Conservation (phyloP, 2,113 vertebrate species). For the Apodemus sylvaticus region DNA sequence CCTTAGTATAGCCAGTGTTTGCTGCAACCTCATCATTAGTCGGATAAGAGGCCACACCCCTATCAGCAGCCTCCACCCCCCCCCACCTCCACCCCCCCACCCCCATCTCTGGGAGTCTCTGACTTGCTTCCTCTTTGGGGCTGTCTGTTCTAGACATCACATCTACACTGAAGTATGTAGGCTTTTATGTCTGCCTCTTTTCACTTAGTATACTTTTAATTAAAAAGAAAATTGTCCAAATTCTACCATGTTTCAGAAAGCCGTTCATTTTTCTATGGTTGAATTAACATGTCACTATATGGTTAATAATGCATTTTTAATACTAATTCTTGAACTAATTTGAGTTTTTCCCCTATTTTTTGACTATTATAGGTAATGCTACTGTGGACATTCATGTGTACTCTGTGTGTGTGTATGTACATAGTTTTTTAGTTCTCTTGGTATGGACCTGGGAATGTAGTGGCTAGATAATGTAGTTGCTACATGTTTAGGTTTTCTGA, state of each 20-base stretch:
- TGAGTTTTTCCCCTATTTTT: neutral
- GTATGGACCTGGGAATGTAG: neutral
- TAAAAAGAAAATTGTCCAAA: neutral
- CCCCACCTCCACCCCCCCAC: too few relatives aligned
- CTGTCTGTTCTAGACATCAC: neutral
- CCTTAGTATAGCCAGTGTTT: neutral
- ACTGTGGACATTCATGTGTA: neutral
- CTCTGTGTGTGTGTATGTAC: neutral
- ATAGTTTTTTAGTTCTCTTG: neutral
- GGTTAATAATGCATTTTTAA: neutral
- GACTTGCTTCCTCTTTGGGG: neutral
- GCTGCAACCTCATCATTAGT: neutral
- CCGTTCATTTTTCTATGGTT: neutral
- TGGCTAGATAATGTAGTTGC: neutral
- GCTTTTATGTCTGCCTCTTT: neutral
- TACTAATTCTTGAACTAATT: neutral
- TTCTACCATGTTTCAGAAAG: neutral
- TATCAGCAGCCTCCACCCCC: neutral
- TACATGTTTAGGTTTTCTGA: neutral
- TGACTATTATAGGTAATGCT: neutral
- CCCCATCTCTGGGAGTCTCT: neutral
- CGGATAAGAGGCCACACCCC: neutral
- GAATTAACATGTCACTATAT: neutral
- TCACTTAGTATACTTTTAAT: neutral
- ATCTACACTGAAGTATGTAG: neutral